Base-by-base conservation (phyloP, 64 coral and sea anemone genomes). In the Pachyseris speciosa region DNA sequence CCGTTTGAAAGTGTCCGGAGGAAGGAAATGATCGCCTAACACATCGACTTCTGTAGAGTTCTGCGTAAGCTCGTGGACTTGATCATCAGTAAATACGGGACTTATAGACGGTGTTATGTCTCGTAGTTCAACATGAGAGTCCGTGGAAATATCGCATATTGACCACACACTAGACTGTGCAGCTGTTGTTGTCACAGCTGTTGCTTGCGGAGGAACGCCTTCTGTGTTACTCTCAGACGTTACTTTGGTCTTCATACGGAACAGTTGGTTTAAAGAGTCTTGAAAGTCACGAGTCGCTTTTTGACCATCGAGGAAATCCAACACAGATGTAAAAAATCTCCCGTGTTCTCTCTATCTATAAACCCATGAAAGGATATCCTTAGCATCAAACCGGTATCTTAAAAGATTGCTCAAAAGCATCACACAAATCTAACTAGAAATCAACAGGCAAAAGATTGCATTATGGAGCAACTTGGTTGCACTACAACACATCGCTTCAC, bases 81-180 rank as follows among this genome's bases (percentile, higher is more conserved):
- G 97, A 67, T 99, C 93, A 27, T 99, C 97, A 4, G 94, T 95
- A 69, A 99, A 99, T 27, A 95, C 94, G 5, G 93, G 93, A 55
- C 97, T 95, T 58, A 99, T 99, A 2, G 97, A 99, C 7, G 97
- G 97, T 20, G 86, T 93, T 26, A 99, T 99, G 52, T 99, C 97
- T 19, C 83, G 78, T 9, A 99, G 86, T 44, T 99, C 97, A 2
- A 92, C 80, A 5, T 92, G 89, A 12, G 89, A 29, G 69, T 92
- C 89, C 0, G 74, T 91, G 8, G 88, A 78, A 32, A 91, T 45
- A 38, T 76, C 36, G 58, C 89, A 92, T 17, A 92, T 42, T 20
- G 80, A 84, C 89, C 89, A 92, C 2, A 92, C 89, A 32, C 89
- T 92, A 13, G 78, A 84, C 57, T 81, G 77, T 61, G 20, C 77